Base-by-base conservation (phyloP, 1,140 invertebrate species). In the Hyles vespertilio region DNA sequence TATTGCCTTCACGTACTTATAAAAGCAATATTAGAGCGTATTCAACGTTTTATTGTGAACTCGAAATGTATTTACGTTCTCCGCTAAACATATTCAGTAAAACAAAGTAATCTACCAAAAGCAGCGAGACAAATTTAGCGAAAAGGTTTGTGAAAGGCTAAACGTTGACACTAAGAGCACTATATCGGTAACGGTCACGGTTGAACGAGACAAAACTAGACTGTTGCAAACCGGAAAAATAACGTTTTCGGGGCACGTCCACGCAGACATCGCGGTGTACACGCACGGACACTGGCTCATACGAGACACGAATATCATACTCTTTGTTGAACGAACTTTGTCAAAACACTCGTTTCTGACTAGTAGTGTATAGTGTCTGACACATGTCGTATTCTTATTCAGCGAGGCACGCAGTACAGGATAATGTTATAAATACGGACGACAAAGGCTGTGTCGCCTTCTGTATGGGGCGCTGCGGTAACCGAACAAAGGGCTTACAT, bases 231-330 rank as follows among this genome's bases (percentile, higher is more conserved):
- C 78, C 79, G 79, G 80, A 83, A 81, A 80, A 82, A 81, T 80
- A 83, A 83, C 72, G 80, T 81, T 86, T 81, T 83, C 78, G 76
- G 66, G 66, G 68, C 81, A 81, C 79, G 77, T 77, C 66, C 65
- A 57, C 57, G 67, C 58, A 57, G 61, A 59, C 47, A 57, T 51
- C 59, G 67, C 67, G 59, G 59, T 61, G 59, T 67, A 70, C 63
- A 71, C 68, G 66, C 61, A 47, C 54, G 45, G 47, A 32, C 54
- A 72, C 70, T 63, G 57, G 56, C 66, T 79, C 43, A 70, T 70
- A 78, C 75, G 74, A 80, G 82, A 75, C 63, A 52, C 57, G 79
- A 70, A 76, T 79, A 63, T 48, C 49, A 66, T 40, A 34, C 44
- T 40, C 10, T 43, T 22, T 55, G n/a, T 34, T 32, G 12, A 34